A percentile compares a stretch with the other conserved stretches of the same genome.
Conservation (phyloP, 2,113 vertebrate genomes). For the Alaudala cheleensis region DNA sequence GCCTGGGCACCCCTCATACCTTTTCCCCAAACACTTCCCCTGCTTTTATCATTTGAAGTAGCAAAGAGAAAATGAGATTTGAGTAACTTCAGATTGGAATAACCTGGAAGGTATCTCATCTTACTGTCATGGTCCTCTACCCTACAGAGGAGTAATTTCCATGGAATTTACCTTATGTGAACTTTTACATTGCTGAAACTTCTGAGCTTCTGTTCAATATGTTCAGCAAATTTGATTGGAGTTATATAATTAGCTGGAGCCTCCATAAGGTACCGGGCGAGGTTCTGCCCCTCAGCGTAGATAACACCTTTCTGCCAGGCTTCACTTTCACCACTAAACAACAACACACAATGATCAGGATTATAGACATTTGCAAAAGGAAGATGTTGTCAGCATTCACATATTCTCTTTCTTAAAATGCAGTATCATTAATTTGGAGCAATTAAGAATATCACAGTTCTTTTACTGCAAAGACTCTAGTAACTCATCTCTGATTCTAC, state of each 20-base stretch:
- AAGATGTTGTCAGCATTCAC: not conserved
- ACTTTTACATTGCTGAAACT: constrained; percentile 78
- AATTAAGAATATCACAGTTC: not conserved
- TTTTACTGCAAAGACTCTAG: not conserved
- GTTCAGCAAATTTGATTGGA: constrained; percentile 85
- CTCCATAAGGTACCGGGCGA: constrained; percentile 93
- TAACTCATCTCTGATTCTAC: not conserved
- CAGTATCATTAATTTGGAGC: not conserved
- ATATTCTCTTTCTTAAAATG: not conserved
- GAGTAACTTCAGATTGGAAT: not conserved
- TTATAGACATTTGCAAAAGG: not conserved
- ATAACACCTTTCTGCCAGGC: constrained; percentile 88
- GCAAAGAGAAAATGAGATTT: not conserved
- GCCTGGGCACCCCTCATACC: not conserved
- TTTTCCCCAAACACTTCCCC: not conserved
- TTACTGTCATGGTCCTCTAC: not conserved
- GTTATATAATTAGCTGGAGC: constrained; percentile 92
- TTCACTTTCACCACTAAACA: constrained; percentile 73
- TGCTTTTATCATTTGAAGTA: not conserved
- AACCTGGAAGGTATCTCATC: not conserved
- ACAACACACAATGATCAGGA: not conserved
- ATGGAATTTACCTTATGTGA: constrained; percentile 80
- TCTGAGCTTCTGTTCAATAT: constrained; percentile 83
- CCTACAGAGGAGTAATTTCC: not conserved
- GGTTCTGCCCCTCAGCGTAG: constrained; percentile 91